Percentiles rank a stretch among this genome's conserved stretches.
Conservation (phyloP, 2,888 invertebrate genomes). For the Sphinx pinastri region DNA sequence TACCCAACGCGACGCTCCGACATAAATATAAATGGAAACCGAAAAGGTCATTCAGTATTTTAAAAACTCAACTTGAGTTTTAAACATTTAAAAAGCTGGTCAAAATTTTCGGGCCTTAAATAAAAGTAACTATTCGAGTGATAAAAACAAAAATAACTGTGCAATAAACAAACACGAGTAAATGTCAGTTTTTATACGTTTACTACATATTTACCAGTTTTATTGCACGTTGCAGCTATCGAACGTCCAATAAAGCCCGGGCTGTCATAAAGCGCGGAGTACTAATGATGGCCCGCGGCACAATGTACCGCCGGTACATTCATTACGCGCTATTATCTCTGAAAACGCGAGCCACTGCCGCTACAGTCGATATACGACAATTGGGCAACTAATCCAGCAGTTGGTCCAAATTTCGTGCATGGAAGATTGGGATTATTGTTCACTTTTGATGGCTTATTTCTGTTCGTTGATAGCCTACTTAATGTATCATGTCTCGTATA, state of each 20-base stretch:
- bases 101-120: no score
- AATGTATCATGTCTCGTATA: no score
- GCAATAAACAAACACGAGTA: not conserved
- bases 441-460: not conserved
- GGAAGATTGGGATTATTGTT: not conserved
- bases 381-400: not conserved
- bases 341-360: not conserved
- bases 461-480: not conserved
- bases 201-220: not conserved
- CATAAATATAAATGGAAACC: no score
- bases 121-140: not conserved
- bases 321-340: slow-evolving; percentile 3
- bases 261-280: not conserved
- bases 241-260: not conserved
- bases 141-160: not conserved
- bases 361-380: not conserved
- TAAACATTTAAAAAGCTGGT: no score
- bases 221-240: slow-evolving; percentile 8
- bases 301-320: slow-evolving; percentile 1
- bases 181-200: not conserved
- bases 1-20: no score
- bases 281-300: slow-evolving; percentile 17
- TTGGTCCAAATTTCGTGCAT: not conserved
- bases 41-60: no score
- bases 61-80: no score